Evolutionary conservation across 2,113 vertebrate genomes (phyloP).

Genomic region (Ctenodactylus gundi): DNA sequence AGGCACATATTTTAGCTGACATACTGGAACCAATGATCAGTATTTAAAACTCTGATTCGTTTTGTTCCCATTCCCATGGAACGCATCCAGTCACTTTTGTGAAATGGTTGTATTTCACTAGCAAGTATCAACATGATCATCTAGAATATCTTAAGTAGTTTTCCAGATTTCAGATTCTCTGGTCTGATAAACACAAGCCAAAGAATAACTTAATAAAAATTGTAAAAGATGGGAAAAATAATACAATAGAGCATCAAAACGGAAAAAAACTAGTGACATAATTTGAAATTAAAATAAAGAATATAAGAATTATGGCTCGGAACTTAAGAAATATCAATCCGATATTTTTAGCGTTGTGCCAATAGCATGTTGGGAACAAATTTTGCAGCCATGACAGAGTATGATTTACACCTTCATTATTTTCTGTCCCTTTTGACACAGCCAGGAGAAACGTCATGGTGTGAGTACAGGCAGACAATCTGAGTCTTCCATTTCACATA

Average conservation of each 20-base stretch:
- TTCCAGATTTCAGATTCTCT: constrained; percentile 60
- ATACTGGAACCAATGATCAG: not conserved
- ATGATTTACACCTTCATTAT: constrained; percentile 82
- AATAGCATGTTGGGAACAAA: constrained; percentile 68
- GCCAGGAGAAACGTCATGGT: constrained; percentile 59
- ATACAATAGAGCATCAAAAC: constrained; percentile 70
- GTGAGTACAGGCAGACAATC: constrained; percentile 55
- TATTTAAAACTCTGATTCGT: constrained; percentile 31
- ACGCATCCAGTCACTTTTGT: not conserved
- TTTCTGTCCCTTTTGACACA: constrained; percentile 71
- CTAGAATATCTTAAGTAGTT: constrained; percentile 55
- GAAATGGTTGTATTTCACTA: not conserved
- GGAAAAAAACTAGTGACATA: constrained; percentile 68
- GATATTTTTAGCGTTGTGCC: constrained; percentile 72
- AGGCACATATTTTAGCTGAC: constrained; percentile 2
- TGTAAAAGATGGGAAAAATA: constrained; percentile 63
- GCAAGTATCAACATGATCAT: constrained; percentile 54
- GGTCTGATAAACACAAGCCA: constrained; percentile 58
- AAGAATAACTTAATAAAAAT: constrained; percentile 48
- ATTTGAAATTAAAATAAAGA: constrained; percentile 80
- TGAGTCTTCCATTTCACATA: constrained; percentile 71
- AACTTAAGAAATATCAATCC: constrained; percentile 74
- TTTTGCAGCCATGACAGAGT: constrained; percentile 10
- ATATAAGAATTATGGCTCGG: constrained; percentile 71
- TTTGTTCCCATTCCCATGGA: constrained; percentile 14